These are phyloP conservation scores for Syngnathus scovelli DNA, from an alignment of 2,113 vertebrate genomes.

Conservation along the genomic window DNA sequence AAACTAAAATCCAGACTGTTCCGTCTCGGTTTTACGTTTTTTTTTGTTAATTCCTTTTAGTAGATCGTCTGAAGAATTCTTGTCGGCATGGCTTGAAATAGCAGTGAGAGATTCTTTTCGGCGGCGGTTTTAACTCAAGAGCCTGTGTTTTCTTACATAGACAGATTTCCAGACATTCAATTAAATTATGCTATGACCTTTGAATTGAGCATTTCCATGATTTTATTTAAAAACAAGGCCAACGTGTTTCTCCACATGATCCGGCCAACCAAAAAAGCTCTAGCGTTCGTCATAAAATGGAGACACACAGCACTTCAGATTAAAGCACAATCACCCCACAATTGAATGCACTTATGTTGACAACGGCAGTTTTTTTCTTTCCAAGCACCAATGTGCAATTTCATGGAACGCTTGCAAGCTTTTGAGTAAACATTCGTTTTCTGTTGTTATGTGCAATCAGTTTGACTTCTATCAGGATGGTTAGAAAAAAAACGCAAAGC, in stretches of 20 bases:
- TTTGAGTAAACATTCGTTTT: slow-evolving; percentile 1
- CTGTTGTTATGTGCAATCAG: not conserved
- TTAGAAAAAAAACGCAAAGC: not conserved
- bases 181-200: not conserved
- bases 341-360: not conserved
- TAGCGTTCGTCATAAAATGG: not conserved
- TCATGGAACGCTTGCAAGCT: not conserved
- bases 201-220: not conserved
- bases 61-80: not conserved
- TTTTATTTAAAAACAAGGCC: not conserved
- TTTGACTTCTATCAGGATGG: not conserved
- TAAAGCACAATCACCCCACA: not conserved
- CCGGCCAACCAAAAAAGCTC: not conserved
- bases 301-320: not conserved
- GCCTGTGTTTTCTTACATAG: not conserved
- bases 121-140: not conserved
- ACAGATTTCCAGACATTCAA: not conserved
- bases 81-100: not conserved
- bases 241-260: not conserved
- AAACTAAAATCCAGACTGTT: not conserved
- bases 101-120: not conserved
- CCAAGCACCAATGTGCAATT: not conserved
- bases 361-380: not conserved
- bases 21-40: not conserved
- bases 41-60: not conserved